A percentile compares a stretch with the other conserved stretches of the same genome.
Conservation (phyloP, 2,888 invertebrate species). For the Cephus runcator region DNA sequence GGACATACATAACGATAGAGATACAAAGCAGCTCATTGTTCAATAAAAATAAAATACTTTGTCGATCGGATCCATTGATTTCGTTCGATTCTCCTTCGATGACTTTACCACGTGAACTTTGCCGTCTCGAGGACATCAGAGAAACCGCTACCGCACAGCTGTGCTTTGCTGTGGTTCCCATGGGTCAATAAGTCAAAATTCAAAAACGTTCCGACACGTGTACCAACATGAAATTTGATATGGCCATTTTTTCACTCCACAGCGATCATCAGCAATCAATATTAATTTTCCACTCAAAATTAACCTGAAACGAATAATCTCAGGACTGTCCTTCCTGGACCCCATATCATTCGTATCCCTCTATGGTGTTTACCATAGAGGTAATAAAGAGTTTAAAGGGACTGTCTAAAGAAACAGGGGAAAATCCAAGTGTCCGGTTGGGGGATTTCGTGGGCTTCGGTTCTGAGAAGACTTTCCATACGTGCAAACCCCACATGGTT, state of each 20-base stretch:
- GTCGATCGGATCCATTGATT: neutral
- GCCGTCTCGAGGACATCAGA: slow-evolving; percentile 22
- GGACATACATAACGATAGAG: neutral
- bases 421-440: neutral
- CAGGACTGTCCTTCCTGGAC: neutral
- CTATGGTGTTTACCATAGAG: neutral
- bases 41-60: neutral
- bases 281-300: neutral
- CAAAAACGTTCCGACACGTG: slow-evolving; percentile 53
- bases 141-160: slow-evolving; percentile 41
- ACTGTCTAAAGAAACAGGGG: neutral
- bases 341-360: neutral
- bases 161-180: slow-evolving; percentile 23
- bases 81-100: neutral
- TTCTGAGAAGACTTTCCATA: slow-evolving; percentile 31
- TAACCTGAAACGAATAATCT: neutral
- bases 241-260: slow-evolving; percentile 19
- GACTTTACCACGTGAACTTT: neutral
- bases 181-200: slow-evolving; percentile 22
- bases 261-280: neutral
- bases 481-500: slow-evolving; percentile 40
- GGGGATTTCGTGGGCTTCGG: neutral
- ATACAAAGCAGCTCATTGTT: neutral
- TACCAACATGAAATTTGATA: slow-evolving; percentile 59
- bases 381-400: neutral